Conservation (phyloP, 1,140 invertebrate species). For the Dendrolimus punctatus region DNA sequence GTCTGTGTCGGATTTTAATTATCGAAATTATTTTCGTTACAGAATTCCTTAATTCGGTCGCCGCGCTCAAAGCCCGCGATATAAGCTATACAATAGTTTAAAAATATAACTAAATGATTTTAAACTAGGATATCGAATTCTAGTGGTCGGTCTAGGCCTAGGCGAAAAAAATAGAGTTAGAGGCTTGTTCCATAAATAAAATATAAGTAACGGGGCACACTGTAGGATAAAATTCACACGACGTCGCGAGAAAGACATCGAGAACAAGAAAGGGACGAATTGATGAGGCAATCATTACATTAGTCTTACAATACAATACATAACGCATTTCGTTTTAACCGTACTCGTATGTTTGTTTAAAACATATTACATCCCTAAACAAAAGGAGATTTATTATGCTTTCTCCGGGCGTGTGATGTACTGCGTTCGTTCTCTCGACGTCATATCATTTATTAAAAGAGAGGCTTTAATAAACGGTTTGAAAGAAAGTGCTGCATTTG, state of each 20-base stretch:
- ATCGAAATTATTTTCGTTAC: no score
- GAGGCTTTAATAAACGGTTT: constrained; percentile 37
- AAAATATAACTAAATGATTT: no score
- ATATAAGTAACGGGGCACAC: no score
- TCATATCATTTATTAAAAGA: constrained; percentile 40
- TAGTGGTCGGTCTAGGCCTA: no score
- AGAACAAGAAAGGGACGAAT: not conserved
- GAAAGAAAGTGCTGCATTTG: constrained; percentile 23
- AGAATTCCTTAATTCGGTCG: no score
- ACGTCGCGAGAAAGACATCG: not conserved
- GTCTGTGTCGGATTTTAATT: no score
- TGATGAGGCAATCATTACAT: constrained; percentile 3
- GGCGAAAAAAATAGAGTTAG: no score
- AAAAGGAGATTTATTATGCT: constrained; percentile 57
- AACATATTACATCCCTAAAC: constrained; percentile 42
- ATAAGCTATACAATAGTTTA: no score
- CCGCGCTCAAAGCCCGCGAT: no score
- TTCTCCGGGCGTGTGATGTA: constrained; percentile 46
- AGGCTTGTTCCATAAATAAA: no score
- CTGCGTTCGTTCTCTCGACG: constrained; percentile 32
- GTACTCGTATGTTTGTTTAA: constrained; percentile 40
- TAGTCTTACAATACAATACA: constrained; percentile 5
- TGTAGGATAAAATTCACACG: not conserved
- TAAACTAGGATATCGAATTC: no score
- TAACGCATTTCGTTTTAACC: constrained; percentile 19